A percentile compares a stretch with the other conserved stretches of the same genome.
These are phyloP conservation scores for Drosophila acutilabella DNA, from an alignment of 2,888 invertebrate genomes.

Conservation along the genomic window DNA sequence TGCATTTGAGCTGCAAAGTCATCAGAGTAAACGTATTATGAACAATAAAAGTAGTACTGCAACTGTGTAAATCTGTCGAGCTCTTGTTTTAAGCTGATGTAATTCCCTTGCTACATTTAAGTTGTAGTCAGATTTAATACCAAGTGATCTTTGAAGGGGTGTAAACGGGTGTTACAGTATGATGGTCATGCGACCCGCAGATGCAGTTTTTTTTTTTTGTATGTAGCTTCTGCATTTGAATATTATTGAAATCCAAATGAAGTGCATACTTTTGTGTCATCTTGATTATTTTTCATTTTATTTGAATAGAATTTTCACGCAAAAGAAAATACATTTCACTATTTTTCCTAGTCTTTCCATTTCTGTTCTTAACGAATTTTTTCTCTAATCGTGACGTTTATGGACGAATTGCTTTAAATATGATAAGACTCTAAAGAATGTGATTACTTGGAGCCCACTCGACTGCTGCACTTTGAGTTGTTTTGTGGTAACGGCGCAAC, in stretches of 20 bases:
- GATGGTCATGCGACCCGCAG: no score
- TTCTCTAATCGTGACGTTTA: no score
- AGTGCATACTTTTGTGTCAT: neutral
- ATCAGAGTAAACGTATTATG: conserved; percentile 20
- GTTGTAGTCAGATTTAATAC: conserved; percentile 1
- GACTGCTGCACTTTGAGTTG: neutral
- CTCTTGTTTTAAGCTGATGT: conserved; percentile 13
- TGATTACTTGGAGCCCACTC: neutral
- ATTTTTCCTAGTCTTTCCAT: neutral
- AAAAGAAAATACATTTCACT: no score
- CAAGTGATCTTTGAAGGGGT: neutral
- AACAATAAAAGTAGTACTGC: conserved; percentile 11
- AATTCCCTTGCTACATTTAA: conserved; percentile 15
- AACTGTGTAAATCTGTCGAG: conserved; percentile 2
- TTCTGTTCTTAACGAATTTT: neutral
- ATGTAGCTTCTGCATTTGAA: no score
- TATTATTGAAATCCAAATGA: no score
- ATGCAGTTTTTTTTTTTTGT: no score
- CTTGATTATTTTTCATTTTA: neutral
- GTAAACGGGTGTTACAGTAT: no score
- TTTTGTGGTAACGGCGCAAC: neutral
- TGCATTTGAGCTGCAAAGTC: conserved; percentile 1
- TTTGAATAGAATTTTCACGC: no score
- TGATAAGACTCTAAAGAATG: neutral
- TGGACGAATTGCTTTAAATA: neutral